Conservation (phyloP, 2,888 invertebrate genomes). For the Limulus polyphemus region DNA sequence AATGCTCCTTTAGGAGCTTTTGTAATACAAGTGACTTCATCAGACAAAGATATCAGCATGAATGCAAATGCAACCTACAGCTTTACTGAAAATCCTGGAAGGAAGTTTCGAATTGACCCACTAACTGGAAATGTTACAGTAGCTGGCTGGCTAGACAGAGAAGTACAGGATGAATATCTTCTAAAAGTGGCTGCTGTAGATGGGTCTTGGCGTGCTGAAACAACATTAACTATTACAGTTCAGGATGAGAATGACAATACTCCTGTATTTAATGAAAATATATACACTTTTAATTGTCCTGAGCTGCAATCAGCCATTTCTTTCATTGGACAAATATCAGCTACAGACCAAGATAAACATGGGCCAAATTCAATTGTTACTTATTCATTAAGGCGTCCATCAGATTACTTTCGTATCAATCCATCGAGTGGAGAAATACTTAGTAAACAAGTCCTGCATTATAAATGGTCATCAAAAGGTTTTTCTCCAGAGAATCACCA, state of each 20-base stretch:
- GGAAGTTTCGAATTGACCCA: conserved; percentile 78
- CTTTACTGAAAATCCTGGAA: conserved; percentile 81
- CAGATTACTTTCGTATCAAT: conserved; percentile 80
- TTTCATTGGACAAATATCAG: conserved; percentile 75
- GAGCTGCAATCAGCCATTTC: conserved; percentile 53
- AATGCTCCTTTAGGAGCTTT: conserved; percentile 84
- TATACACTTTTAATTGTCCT: conserved; percentile 77
- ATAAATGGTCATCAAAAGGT: conserved; percentile 46
- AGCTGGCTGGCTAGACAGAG: conserved; percentile 71
- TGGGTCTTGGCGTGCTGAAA: conserved; percentile 82
- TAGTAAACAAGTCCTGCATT: conserved; percentile 65
- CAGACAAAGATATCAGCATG: conserved; percentile 69
- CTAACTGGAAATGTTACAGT: conserved; percentile 86
- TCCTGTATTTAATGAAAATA: conserved; percentile 75
- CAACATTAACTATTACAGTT: conserved; percentile 77
- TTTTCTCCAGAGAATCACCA: conserved; percentile 79
- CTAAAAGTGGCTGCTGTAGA: conserved; percentile 74
- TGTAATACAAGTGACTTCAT: conserved; percentile 81
- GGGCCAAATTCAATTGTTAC: conserved; percentile 84
- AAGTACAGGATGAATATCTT: conserved; percentile 77
- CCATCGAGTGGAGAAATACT: conserved; percentile 85
- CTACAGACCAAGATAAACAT: conserved; percentile 77
- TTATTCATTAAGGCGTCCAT: conserved; percentile 74
- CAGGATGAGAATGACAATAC: conserved; percentile 93
- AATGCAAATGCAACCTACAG: conserved; percentile 87